These are phyloP conservation scores for Datnioides undecimradiatus DNA, from an alignment of 2,113 vertebrate species.

Conservation along the genomic window DNA sequence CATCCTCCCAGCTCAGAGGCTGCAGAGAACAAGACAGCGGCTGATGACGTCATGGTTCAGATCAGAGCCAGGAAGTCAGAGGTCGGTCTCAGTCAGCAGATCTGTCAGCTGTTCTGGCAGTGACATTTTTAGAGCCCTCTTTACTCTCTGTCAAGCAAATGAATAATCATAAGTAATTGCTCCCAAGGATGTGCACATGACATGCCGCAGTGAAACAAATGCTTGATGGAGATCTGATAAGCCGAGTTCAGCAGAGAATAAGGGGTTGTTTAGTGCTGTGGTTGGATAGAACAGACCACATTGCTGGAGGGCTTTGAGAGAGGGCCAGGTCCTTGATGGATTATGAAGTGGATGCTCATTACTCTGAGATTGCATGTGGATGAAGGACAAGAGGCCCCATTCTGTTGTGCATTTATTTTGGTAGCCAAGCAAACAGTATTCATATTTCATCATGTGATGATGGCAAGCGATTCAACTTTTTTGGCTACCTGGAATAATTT, in stretches of 20 bases:
- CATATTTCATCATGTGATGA: constrained; percentile 74
- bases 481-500: constrained; percentile 76
- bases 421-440: constrained; percentile 82
- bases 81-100: constrained; percentile 83
- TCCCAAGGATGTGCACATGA: constrained; percentile 71
- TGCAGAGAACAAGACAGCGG: constrained; percentile 75
- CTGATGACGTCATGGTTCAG: constrained; percentile 92
- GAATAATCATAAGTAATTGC: constrained; percentile 80
- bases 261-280: constrained; percentile 76
- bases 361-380: constrained; percentile 87
- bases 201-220: constrained; percentile 61
- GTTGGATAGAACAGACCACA: constrained; percentile 77
- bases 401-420: constrained; percentile 85
- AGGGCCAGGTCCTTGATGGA: constrained; percentile 84
- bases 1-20: constrained; percentile 60
- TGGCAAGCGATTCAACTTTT: constrained; percentile 62
- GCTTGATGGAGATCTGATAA: constrained; percentile 77
- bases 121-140: constrained; percentile 67
- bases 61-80: constrained; percentile 97
- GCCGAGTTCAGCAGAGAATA: constrained; percentile 75
- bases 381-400: constrained; percentile 84
- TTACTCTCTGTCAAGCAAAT: constrained; percentile 72
- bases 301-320: constrained; percentile 84
- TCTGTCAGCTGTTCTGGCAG: constrained; percentile 66
- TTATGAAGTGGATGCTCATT: constrained; percentile 89